These are phyloP conservation scores for Limnephilus rhombicus DNA, from an alignment of 2,888 invertebrate species.

Conservation along the genomic window DNA sequence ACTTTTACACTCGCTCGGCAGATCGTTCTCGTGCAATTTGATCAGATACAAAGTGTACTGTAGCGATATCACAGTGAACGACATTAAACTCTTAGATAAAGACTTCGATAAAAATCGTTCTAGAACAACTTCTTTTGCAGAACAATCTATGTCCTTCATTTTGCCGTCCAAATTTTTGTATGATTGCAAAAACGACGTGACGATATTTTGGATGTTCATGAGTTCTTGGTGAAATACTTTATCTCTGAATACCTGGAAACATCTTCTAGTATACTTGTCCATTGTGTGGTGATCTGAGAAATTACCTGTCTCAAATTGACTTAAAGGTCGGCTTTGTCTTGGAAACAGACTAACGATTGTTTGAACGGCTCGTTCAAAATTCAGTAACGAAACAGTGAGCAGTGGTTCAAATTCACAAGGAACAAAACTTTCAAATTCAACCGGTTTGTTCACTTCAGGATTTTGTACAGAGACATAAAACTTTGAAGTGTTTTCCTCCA, in stretches of 20 bases:
- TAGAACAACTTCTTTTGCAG: slow-evolving; percentile 74
- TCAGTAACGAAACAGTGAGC: slow-evolving; percentile 70
- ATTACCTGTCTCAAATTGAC: slow-evolving; percentile 76
- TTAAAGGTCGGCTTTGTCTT: slow-evolving; percentile 75
- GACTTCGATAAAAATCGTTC: slow-evolving; percentile 72
- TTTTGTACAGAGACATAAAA: slow-evolving; percentile 74
- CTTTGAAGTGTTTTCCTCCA: slow-evolving; percentile 76
- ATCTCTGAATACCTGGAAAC: slow-evolving; percentile 77
- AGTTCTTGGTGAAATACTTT: slow-evolving; percentile 76
- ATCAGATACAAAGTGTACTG: slow-evolving; percentile 76
- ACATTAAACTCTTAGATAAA: slow-evolving; percentile 72
- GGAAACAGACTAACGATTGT: slow-evolving; percentile 74
- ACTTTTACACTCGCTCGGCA: slow-evolving; percentile 72
- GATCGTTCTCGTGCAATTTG: slow-evolving; percentile 75
- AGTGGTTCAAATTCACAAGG: slow-evolving; percentile 73
- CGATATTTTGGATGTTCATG: slow-evolving; percentile 72
- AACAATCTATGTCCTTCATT: slow-evolving; percentile 74
- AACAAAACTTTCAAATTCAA: slow-evolving; percentile 44
- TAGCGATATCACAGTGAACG: slow-evolving; percentile 74
- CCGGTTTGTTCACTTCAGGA: neutral
- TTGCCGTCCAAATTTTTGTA: slow-evolving; percentile 70
- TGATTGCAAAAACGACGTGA: slow-evolving; percentile 72
- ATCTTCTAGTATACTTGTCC: slow-evolving; percentile 75
- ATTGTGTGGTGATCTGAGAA: slow-evolving; percentile 74
- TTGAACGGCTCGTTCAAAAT: slow-evolving; percentile 73